These are phyloP conservation scores for Rhaphigaster nebulosa DNA, from an alignment of 2,888 invertebrate genomes.

Conservation along the genomic window DNA sequence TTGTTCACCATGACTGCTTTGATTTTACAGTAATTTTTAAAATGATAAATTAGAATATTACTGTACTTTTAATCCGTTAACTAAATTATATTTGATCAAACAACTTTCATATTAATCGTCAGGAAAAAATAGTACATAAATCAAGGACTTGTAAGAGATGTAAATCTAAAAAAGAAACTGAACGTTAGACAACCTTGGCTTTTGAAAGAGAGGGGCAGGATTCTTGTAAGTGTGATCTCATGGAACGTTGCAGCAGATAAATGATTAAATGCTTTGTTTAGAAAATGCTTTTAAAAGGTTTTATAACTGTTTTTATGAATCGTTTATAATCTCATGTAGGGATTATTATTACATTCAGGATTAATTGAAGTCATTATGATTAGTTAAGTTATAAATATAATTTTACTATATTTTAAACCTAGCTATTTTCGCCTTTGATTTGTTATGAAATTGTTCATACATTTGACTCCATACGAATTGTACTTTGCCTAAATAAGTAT, in stretches of 20 bases:
- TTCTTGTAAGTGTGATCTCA: neutral
- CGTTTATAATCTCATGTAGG: no score
- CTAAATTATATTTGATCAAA: neutral
- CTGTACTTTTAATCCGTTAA: neutral
- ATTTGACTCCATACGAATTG: no score
- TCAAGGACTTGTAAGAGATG: neutral
- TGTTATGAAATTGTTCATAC: no score
- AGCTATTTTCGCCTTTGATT: no score
- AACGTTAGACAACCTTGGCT: conserved; percentile 33
- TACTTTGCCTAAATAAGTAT: no score
- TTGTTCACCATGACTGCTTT: no score
- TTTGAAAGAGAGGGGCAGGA: conserved; percentile 11
- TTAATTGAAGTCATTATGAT: no score
- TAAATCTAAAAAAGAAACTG: conserved; percentile 21
- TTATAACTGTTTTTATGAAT: no score
- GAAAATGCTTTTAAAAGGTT: neutral
- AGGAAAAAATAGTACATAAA: neutral
- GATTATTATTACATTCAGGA: no score
- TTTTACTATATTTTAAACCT: no score
- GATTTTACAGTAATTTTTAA: neutral
- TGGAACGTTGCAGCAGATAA: neutral
- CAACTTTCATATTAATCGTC: neutral
- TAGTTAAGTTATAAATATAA: no score
- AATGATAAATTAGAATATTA: neutral
- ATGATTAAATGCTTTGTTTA: neutral